Base-by-base conservation (phyloP, 2,113 vertebrate species). In the Rostratula benghalensis region DNA sequence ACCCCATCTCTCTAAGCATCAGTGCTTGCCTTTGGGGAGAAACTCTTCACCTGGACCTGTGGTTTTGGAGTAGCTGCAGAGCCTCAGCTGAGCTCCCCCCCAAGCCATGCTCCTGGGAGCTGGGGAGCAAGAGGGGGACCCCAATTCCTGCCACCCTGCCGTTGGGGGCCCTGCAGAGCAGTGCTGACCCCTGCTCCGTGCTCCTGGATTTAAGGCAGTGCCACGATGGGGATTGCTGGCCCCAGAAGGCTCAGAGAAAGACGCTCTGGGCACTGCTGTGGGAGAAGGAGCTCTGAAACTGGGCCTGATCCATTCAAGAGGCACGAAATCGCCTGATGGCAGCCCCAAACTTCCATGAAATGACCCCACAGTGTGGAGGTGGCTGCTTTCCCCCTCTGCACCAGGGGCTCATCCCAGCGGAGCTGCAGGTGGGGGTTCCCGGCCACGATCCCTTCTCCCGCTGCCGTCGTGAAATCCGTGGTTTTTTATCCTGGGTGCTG, bases 401-500 rank as follows among this genome's bases (percentile, higher is more conserved):
- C 48, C 18, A 0, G 2, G n/a, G 50, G 43, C 30, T 30, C 4
- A 50, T 80, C 63, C 51, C 4, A 0, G 10, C 2, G 68, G 84
- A 63, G 46, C 57, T 86, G 79, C 35, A 13, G 86, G 75, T 53
- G 45, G 43, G 10, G 13, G 43, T 6, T 43, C 88, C 91, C n/a
- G 0, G 53, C 84, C 30, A 23, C 70, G 19, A 4, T 63, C 68
- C 59, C 60, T 83, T 30, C 68, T 88, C 45, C 46, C 1, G 3
- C 8, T 75, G 57, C 93, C 10, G 0, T 56, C 6, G 0, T 18
- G 25, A 83, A 71, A 90, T 45, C 83, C 1, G 0, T 6, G n/a
- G 7, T 46, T 30, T 46, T 75, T 75, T 54, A 13, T 11, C 51
- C 50, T 28, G 39, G 57, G 57, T 10, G 0, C 83, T 60, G 43